Conservation (phyloP, 2,888 invertebrate species). For the Dasypogon diadema region DNA sequence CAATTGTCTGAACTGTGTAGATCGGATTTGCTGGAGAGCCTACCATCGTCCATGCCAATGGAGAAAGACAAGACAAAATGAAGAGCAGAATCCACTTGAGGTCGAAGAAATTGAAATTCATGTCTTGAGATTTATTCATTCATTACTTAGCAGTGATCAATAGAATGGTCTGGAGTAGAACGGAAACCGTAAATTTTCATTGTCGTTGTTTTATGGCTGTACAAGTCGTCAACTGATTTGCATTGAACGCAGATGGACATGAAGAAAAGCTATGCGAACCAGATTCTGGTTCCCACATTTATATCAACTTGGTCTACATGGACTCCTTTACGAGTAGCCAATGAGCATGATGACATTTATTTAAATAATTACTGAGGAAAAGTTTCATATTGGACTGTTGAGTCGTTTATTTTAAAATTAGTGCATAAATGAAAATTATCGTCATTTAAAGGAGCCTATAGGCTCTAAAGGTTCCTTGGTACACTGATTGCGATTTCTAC, state of each 20-base stretch:
- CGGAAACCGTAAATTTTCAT: conserved; percentile 58
- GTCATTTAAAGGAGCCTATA: too few relatives aligned
- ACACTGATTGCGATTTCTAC: too few relatives aligned
- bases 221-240: conserved; percentile 57
- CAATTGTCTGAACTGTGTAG: conserved; percentile 43
- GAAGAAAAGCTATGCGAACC: conserved; percentile 37
- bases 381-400: not conserved
- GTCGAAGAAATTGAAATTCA: conserved; percentile 56
- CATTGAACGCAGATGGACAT: conserved; percentile 56
- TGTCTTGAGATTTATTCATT: conserved; percentile 57
- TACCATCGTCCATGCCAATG: not conserved
- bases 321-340: conserved; percentile 7
- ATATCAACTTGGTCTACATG: conserved; percentile 49
- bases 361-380: conserved; percentile 24
- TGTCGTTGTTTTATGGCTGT: conserved; percentile 56
- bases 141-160: conserved; percentile 57
- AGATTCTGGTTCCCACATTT: conserved; percentile 57
- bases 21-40: conserved; percentile 7
- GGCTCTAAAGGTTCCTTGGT: too few relatives aligned
- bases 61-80: conserved; percentile 39
- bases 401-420: not conserved
- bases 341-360: conserved; percentile 31
- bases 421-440: not conserved
- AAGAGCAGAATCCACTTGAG: conserved; percentile 37
- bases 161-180: conserved; percentile 55